phyloP scores from a whole-genome alignment of 2,797 vertebrate genomes.

The Decapterus maruadsi region DNA sequence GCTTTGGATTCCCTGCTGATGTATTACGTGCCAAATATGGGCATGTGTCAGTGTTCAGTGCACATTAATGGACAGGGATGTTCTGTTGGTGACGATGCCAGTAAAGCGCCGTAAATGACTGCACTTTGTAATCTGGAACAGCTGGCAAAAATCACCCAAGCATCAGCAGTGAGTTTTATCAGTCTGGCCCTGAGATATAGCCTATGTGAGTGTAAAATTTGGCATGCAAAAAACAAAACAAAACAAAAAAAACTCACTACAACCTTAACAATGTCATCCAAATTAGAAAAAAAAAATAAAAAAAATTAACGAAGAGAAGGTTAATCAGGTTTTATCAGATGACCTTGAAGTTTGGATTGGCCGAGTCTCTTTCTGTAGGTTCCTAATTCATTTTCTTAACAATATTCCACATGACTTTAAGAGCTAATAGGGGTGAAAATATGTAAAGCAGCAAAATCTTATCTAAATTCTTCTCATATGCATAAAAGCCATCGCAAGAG shows the following conservation, averaged over 20 bases:
- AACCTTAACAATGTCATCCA: slow-evolving; percentile 51
- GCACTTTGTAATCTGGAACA: slow-evolving; percentile 70
- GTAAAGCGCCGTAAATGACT: slow-evolving; percentile 58
- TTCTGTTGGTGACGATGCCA: slow-evolving; percentile 54
- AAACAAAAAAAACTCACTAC: background rate
- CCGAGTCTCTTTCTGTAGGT: slow-evolving; percentile 36
- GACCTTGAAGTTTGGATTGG: slow-evolving; percentile 53
- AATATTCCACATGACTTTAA: slow-evolving; percentile 48
- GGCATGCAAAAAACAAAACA: slow-evolving; percentile 26
- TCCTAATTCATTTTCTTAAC: slow-evolving; percentile 50
- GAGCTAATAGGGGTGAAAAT: slow-evolving; percentile 55
- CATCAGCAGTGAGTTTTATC: slow-evolving; percentile 60
- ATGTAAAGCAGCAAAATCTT: slow-evolving; percentile 64
- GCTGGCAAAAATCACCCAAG: slow-evolving; percentile 66
- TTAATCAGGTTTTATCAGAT: slow-evolving; percentile 9
- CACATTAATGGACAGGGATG: slow-evolving; percentile 67
- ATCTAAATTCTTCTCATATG: slow-evolving; percentile 59
- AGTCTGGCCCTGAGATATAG: slow-evolving; percentile 40
- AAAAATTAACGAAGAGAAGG: background rate
- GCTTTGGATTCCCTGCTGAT: slow-evolving; percentile 56
- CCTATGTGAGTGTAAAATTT: slow-evolving; percentile 44
- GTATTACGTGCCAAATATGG: slow-evolving; percentile 42
- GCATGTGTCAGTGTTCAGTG: slow-evolving; percentile 49
- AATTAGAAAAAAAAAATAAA: slow-evolving; percentile 1
- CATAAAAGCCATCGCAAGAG: slow-evolving; percentile 60